phyloP scores from a whole-genome alignment of 2,113 vertebrate genomes.

The Psophia crepitans region DNA sequence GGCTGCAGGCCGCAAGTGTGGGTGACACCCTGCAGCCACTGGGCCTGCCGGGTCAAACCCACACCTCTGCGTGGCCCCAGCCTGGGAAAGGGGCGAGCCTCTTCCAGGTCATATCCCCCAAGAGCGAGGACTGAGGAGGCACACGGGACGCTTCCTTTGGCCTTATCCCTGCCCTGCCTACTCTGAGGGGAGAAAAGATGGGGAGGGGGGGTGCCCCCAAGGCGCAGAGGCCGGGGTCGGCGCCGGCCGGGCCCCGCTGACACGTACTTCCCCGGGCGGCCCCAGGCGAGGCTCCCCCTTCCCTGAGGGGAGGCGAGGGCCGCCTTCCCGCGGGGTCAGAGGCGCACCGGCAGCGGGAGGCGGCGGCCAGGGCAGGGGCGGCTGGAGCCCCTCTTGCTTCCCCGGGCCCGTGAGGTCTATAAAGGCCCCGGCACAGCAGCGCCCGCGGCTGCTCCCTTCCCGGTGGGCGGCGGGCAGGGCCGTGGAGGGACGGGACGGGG shows the following conservation, averaged over 20 bases:
- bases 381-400: background rate
- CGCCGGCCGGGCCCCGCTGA: background rate
- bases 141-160: background rate
- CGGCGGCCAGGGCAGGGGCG: background rate
- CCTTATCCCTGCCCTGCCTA: background rate
- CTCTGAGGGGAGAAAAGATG: no score
- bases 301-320: background rate
- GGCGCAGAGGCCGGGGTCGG: background rate
- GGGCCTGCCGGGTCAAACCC: background rate
- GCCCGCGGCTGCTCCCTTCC: background rate
- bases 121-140: background rate
- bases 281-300: background rate
- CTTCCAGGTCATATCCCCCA: background rate
- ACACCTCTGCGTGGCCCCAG: background rate
- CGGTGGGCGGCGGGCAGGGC: background rate
- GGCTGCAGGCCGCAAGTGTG: background rate
- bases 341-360: no score
- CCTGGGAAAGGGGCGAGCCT: background rate
- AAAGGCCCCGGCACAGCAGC: background rate
- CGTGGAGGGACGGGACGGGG: background rate
- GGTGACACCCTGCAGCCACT: background rate
- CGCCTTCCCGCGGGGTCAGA: background rate
- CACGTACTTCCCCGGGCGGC: background rate
- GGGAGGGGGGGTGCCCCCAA: background rate
- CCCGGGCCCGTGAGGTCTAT: background rate